Base-by-base conservation (phyloP, 1,140 invertebrate species). In the Ceratina calcarata region DNA sequence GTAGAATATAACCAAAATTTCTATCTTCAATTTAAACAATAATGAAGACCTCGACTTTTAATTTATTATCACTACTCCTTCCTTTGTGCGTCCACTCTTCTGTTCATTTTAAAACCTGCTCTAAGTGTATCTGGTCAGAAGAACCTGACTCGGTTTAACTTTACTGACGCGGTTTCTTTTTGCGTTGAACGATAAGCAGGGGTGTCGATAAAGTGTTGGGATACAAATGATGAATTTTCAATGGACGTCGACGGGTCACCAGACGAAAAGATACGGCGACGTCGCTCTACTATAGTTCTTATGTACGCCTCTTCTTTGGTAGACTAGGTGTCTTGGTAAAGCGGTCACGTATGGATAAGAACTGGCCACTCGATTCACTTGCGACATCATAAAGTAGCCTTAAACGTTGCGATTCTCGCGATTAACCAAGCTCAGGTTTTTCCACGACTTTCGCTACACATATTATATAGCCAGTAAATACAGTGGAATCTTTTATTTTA, bases 321-420 rank as follows among this genome's bases (percentile, higher is more conserved):
- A 6, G 69, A 64, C 62, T 68, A 53, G 68, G 71, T 69, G 88
- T 88, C 86, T 82, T 67, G 85, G 75, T 45, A 91, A 89, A 85
- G 81, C 81, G 78, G 88, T 87, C 89, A 90, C 89, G 87, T 89
- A 89, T 78, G 66, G 71, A 72, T 83, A 89, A 84, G 86, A 89
- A 89, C 37, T 86, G 87, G 86, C 84, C 85, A 71, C 67, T 71
- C 67, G 89, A 90, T 90, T 89, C 89, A 90, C 89, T 89, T 86
- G 86, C 78, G 82, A 86, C 84, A 70, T 57, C 82, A 83, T 84
- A 86, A 87, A 87, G 83, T 87, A 80, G 81, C 83, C 77, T 74
- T 84, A 61, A 37, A 45, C 82, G 84, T 89, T 87, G 84, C 81
- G 84, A 75, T 77, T 68, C 83, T 79, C 74, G 88, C 88, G 89